Conservation (phyloP, 2,888 invertebrate genomes). For the Polyommatus iphigenia region DNA sequence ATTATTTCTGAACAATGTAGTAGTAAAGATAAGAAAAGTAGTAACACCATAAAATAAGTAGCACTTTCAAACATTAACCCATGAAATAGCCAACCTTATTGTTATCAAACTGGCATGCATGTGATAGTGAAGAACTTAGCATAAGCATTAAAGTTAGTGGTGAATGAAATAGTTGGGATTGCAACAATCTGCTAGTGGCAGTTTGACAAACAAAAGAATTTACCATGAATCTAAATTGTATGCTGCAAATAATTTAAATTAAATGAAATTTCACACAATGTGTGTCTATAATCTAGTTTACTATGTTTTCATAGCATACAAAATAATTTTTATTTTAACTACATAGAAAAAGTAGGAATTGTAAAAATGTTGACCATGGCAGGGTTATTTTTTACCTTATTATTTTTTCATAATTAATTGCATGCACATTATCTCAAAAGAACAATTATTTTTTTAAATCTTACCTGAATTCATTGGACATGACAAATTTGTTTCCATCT, state of each 20-base stretch:
- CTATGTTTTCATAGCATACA: too few relatives aligned
- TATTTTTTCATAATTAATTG: not conserved
- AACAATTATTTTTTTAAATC: not conserved
- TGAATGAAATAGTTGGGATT: not conserved
- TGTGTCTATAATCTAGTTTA: too few relatives aligned
- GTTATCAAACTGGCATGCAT: too few relatives aligned
- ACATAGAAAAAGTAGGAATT: not conserved
- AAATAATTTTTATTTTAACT: too few relatives aligned
- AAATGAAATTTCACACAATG: not conserved
- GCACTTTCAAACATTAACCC: too few relatives aligned
- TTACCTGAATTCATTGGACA: slow-evolving; percentile 94
- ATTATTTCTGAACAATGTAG: too few relatives aligned
- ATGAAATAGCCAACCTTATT: too few relatives aligned
- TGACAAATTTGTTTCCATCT: slow-evolving; percentile 92
- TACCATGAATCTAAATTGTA: slow-evolving; percentile 6
- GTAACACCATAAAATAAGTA: too few relatives aligned
- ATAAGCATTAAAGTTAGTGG: not conserved
- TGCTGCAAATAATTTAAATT: not conserved
- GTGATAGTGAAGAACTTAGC: too few relatives aligned
- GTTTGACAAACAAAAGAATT: not conserved
- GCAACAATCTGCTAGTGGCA: not conserved
- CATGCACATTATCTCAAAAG: not conserved
- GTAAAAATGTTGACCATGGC: not conserved
- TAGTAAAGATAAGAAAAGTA: too few relatives aligned
- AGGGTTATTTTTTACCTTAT: too few relatives aligned